These are phyloP conservation scores for Drosophila pallidifrons DNA, from an alignment of 1,140 invertebrate species.

Conservation along the genomic window DNA sequence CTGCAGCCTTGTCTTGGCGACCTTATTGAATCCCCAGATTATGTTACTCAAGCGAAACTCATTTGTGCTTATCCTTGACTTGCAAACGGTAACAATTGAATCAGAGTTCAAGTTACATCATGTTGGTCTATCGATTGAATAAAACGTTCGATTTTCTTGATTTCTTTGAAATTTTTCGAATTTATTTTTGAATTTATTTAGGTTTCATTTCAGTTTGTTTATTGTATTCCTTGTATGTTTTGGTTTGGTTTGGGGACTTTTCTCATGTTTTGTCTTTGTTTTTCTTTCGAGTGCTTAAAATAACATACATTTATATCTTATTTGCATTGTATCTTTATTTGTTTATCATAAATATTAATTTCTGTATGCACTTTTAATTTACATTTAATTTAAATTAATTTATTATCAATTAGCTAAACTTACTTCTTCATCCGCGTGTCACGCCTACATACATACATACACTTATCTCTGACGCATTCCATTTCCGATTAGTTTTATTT, in stretches of 20 bases:
- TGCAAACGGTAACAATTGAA: background rate
- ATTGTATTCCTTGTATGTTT: constrained; percentile 75
- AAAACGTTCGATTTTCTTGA: constrained; percentile 17
- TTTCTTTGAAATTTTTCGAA: constrained; percentile 74
- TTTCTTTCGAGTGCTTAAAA: constrained; percentile 73
- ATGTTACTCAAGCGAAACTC: constrained; percentile 6
- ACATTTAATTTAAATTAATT: constrained; percentile 63
- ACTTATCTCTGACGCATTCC: constrained; percentile 47
- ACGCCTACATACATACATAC: constrained; percentile 69
- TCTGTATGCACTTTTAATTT: constrained; percentile 56
- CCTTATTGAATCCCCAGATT: background rate
- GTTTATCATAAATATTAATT: constrained; percentile 37
- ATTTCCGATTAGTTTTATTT: constrained; percentile 46
- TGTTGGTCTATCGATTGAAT: background rate
- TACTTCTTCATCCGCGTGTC: constrained; percentile 48
- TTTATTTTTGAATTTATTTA: constrained; percentile 73
- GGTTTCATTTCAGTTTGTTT: constrained; percentile 61
- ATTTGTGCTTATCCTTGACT: constrained; percentile 3
- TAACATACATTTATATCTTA: constrained; percentile 76
- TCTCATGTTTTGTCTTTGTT: constrained; percentile 44
- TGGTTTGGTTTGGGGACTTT: constrained; percentile 54
- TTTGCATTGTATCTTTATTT: constrained; percentile 40
- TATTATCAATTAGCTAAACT: constrained; percentile 74
- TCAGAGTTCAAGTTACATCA: background rate
- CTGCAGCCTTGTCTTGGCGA: constrained; percentile 12